Conservation (phyloP, 2,888 invertebrate species). For the Operophtera brumata region DNA sequence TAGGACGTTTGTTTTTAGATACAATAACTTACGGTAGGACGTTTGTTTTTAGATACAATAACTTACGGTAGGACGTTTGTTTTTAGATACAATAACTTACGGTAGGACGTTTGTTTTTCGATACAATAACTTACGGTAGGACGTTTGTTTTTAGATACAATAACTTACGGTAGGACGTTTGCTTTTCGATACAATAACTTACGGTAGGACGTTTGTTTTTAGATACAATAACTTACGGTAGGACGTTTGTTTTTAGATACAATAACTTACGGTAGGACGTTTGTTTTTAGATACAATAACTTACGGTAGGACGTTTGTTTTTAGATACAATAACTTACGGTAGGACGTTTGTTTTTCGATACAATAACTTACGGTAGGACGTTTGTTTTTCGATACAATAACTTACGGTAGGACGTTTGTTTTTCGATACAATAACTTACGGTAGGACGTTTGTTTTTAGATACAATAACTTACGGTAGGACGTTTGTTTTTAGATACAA, state of each 20-base stretch:
- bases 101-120: not conserved
- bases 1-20: too few relatives aligned
- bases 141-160: too few relatives aligned
- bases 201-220: not conserved
- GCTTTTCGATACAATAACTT: too few relatives aligned
- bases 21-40: not conserved
- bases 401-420: not conserved
- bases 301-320: not conserved
- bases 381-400: too few relatives aligned
- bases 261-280: not conserved
- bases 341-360: too few relatives aligned
- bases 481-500: too few relatives aligned
- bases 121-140: not conserved
- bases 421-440: not conserved
- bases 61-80: not conserved
- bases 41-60: too few relatives aligned
- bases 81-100: not conserved
- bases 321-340: not conserved
- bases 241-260: too few relatives aligned
- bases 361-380: not conserved
- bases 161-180: not conserved
- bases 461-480: not conserved
- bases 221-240: not conserved
- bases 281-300: too few relatives aligned
- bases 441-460: not conserved